Conservation (phyloP, 2,888 invertebrate genomes). For the Himalopsyche tibetana region DNA sequence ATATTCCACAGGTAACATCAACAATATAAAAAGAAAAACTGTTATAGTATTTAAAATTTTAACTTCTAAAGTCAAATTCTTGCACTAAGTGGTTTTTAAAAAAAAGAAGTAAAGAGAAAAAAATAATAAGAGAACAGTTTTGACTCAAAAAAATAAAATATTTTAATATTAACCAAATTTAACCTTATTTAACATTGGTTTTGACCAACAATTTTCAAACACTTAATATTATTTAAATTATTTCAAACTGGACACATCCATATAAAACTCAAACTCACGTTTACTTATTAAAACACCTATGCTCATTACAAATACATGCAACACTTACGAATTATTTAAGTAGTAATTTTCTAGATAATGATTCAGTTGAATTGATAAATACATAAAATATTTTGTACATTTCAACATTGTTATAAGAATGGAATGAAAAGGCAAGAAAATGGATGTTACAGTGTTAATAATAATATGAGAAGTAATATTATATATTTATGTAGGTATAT, state of each 20-base stretch:
- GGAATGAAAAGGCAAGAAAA: constrained; percentile 51
- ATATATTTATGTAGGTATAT: not conserved
- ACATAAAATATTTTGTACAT: constrained; percentile 53
- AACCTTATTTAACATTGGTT: no score
- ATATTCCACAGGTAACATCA: no score
- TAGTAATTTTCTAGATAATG: constrained; percentile 8
- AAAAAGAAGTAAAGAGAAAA: no score
- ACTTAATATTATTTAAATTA: not conserved
- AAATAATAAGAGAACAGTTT: no score
- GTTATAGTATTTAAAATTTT: no score
- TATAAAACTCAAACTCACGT: constrained; percentile 14
- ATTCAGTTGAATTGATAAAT: constrained; percentile 37
- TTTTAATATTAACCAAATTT: no score
- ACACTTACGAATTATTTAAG: constrained; percentile 21
- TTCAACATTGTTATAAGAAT: constrained; percentile 50
- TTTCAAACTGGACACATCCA: not conserved
- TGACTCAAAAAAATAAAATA: no score
- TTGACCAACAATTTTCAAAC: constrained; percentile 1
- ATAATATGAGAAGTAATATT: not conserved
- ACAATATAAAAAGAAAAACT: no score
- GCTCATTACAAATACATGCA: constrained; percentile 24
- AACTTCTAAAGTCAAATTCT: no score
- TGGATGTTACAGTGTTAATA: not conserved
- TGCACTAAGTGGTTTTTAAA: no score
- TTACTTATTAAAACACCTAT: constrained; percentile 8